Base-by-base conservation (phyloP, 2,797 vertebrate species). In the Taenioides sp. region DNA sequence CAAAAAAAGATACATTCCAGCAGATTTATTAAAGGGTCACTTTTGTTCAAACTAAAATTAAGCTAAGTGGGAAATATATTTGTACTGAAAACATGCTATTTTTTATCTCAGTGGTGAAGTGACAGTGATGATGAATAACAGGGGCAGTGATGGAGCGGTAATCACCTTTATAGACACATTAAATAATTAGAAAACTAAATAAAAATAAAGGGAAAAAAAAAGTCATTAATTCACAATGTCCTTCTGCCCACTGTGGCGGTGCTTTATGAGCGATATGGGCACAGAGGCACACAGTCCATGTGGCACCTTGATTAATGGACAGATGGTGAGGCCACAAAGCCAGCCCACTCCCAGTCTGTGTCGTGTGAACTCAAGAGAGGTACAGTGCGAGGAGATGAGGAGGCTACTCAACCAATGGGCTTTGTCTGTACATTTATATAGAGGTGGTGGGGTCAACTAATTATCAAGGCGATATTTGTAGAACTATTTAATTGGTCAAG, bases 271-370 rank as follows among this genome's bases (percentile, higher is more conserved):
- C 70, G 54, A 74, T 63, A 75, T 54, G 34, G 72, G 67, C 75
- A 73, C 64, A 70, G 58, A 65, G 59, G 70, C 72, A 71, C 67
- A 78, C 37, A 25, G 80, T 81, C 86, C 87, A 91, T 91, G 88
- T 92, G 90, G 90, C 86, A 85, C 76, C 86, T 89, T 92, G 91
- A 92, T 91, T 87, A 92, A 90, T 91, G 85, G 91, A 87, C 91
- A 92, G 91, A 91, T 92, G 91, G 91, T 82, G 73, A 83, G 85
- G 83, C 87, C 86, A 81, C 79, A 64, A 75, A 89, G 89, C 89
- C 90, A 89, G 86, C 80, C 82, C 78, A 80, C 75, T 82, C 54
- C 76, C 57, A 77, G 28, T 23, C 12, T 65, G 37, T 70, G 50
- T 78, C 71, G 58, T 54, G 28, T 73, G 67, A 84, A 84, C 77